phyloP scores from a whole-genome alignment of 2,113 vertebrate species.

The Gobius niger region DNA sequence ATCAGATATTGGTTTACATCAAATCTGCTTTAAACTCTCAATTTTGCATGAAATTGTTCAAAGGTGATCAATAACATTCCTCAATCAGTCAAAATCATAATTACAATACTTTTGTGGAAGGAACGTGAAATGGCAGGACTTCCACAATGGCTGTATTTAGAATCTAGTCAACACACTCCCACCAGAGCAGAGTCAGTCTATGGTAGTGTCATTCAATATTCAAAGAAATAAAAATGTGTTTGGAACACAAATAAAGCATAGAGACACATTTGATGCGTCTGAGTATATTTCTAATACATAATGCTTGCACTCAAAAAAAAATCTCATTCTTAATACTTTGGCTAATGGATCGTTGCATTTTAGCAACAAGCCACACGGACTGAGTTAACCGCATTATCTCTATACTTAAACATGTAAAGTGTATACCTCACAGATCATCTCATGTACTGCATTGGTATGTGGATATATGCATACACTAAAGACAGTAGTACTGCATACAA shows the following conservation, averaged over 20 bases:
- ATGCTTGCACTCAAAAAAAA: constrained; percentile 35
- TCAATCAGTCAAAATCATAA: neutral
- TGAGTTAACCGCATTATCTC: constrained; percentile 47
- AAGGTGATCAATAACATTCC: neutral
- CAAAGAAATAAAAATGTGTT: constrained; percentile 51
- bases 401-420: constrained; percentile 22
- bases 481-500: neutral
- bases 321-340: constrained; percentile 64
- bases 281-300: constrained; percentile 47
- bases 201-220: constrained; percentile 41
- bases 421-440: constrained; percentile 27
- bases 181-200: constrained; percentile 36
- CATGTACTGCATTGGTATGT: constrained; percentile 34
- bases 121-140: constrained; percentile 14
- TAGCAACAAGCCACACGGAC: constrained; percentile 47
- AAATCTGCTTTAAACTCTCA: neutral
- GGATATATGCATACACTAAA: constrained; percentile 9
- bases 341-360: constrained; percentile 59
- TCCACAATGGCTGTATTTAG: constrained; percentile 41
- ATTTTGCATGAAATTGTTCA: neutral
- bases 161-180: constrained; percentile 29
- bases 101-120: neutral
- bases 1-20: neutral
- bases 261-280: constrained; percentile 62
- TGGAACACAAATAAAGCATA: constrained; percentile 51